These are phyloP conservation scores for Caenorhabditis sulstoni DNA, from an alignment of 2,888 invertebrate species.

Conservation along the genomic window DNA sequence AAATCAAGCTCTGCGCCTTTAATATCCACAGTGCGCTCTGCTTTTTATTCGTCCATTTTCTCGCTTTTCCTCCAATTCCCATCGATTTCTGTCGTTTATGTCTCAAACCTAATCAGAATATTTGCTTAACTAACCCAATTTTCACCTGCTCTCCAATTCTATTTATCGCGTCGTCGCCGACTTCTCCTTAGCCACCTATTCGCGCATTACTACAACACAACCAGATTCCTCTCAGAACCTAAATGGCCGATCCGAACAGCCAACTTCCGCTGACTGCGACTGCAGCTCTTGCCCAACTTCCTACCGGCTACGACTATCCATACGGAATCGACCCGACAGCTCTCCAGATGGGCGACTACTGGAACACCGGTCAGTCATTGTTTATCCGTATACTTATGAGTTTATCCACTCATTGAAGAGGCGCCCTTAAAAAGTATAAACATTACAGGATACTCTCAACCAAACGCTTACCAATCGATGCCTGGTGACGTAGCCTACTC, in stretches of 20 bases:
- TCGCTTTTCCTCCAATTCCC: neutral
- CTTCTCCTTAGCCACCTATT: constrained; percentile 3
- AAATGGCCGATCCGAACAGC: constrained; percentile 51
- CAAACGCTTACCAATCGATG: constrained; percentile 38
- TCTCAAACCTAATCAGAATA: constrained; percentile 35
- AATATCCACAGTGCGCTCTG: neutral
- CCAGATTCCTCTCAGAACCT: neutral
- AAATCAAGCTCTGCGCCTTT: too few relatives aligned
- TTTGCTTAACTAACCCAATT: constrained; percentile 37
- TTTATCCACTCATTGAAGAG: constrained; percentile 10
- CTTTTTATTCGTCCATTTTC: neutral
- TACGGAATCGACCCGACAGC: constrained; percentile 38
- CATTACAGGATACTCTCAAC: constrained; percentile 36
- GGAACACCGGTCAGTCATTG: constrained; percentile 41
- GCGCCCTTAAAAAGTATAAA: constrained; percentile 19
- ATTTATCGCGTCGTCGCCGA: neutral
- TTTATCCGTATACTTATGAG: neutral
- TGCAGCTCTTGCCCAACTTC: constrained; percentile 18
- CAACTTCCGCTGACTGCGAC: constrained; percentile 30
- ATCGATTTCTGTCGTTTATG: constrained; percentile 2
- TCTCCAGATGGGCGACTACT: constrained; percentile 51
- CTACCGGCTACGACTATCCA: constrained; percentile 35
- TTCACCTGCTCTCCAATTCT: constrained; percentile 41
- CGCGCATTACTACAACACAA: constrained; percentile 7
- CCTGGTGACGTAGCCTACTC: constrained; percentile 33